phyloP scores from a whole-genome alignment of 2,797 vertebrate species.

The Vultur gryphus region DNA sequence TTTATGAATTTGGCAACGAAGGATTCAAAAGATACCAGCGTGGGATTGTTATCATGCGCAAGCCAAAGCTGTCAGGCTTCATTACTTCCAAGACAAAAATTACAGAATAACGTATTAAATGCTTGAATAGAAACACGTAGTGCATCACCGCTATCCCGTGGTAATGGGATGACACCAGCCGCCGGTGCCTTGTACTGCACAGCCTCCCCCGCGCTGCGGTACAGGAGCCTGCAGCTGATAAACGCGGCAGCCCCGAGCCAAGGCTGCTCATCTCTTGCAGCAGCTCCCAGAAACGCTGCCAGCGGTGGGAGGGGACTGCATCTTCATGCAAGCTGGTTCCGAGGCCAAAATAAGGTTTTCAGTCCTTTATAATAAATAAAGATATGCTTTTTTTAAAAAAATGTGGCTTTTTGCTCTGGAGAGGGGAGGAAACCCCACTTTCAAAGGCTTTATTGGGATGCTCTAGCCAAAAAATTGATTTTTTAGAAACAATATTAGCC shows the following conservation, averaged over 20 bases:
- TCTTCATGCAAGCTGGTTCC: background rate
- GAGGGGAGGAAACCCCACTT: background rate
- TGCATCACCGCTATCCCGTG: background rate
- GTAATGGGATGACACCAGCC: constrained; percentile 61
- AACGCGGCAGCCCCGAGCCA: background rate
- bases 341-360: background rate
- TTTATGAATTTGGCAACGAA: constrained; percentile 71
- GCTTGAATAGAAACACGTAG: constrained; percentile 2
- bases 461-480: background rate
- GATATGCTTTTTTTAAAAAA: background rate
- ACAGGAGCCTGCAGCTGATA: background rate
- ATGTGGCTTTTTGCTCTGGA: background rate
- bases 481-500: background rate
- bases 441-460: background rate
- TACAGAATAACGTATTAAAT: constrained; percentile 63
- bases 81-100: constrained; percentile 76
- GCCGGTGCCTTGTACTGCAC: constrained; percentile 34
- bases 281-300: background rate
- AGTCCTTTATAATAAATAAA: background rate
- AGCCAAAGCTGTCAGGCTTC: constrained; percentile 73
- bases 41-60: constrained; percentile 63
- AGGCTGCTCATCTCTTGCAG: background rate
- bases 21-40: constrained; percentile 70
- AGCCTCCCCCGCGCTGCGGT: background rate
- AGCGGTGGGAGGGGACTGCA: background rate